Conservation (phyloP, 2,797 vertebrate genomes). For the Poecilia velifera region DNA sequence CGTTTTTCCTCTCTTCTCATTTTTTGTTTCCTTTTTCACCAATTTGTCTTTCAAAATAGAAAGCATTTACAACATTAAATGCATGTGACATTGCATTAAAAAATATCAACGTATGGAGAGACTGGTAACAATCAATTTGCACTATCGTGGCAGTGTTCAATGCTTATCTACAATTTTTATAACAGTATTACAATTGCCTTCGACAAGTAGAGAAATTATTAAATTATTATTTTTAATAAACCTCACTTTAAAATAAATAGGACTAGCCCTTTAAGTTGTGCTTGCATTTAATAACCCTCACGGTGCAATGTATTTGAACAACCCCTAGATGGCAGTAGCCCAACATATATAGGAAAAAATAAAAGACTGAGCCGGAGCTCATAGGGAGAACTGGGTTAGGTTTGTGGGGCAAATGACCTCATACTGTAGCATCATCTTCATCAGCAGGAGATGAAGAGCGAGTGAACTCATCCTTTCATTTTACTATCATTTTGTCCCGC, state of each 20-base stretch:
- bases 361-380: constrained; percentile 26
- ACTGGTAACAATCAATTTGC: not conserved
- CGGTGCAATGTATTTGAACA: rapidly evolving
- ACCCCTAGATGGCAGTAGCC: constrained; percentile 60
- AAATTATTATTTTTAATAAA: not conserved
- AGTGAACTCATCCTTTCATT: constrained; percentile 21
- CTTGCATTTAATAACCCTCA: not conserved
- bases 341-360: not conserved
- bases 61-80: not conserved
- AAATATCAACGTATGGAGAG: not conserved
- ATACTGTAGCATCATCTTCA: constrained; percentile 68
- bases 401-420: constrained; percentile 77
- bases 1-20: not conserved
- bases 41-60: not conserved
- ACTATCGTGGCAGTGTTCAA: not conserved
- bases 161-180: not conserved
- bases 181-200: not conserved
- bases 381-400: constrained; percentile 62
- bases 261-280: not conserved
- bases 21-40: not conserved
- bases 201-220: no score
- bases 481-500: not conserved
- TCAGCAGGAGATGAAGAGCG: constrained; percentile 51
- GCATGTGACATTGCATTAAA: not conserved
- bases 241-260: not conserved